Conservation (phyloP, 2,888 invertebrate genomes). For the Timandra comae region DNA sequence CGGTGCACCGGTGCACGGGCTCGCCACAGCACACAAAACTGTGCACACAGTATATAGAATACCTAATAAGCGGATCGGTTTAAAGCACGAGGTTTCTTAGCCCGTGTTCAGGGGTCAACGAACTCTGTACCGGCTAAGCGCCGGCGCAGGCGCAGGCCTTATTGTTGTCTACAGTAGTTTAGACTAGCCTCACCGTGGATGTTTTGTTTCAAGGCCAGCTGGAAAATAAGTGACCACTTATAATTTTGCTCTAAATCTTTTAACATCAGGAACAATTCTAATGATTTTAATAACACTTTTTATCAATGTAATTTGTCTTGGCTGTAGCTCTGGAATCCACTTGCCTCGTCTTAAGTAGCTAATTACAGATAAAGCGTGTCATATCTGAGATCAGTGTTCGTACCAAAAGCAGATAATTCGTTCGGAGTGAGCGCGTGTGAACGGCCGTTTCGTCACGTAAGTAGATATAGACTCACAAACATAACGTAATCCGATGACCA, state of each 20-base stretch:
- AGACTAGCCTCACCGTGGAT: conserved; percentile 33
- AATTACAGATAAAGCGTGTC: conserved; percentile 5
- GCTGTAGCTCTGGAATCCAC: no score
- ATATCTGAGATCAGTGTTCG: conserved; percentile 8
- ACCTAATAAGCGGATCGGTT: conserved; percentile 69
- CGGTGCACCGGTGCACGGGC: conserved; percentile 11
- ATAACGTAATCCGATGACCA: conserved; percentile 4
- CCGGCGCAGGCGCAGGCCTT: conserved; percentile 48
- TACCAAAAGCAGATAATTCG: conserved; percentile 8
- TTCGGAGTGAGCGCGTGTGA: conserved; percentile 15
- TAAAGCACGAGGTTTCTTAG: conserved; percentile 68
- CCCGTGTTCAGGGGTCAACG: conserved; percentile 54
- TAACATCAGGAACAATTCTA: neutral
- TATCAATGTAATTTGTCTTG: no score
- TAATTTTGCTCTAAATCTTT: neutral
- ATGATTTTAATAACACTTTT: no score
- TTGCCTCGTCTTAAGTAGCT: neutral
- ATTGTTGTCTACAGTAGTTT: conserved; percentile 60
- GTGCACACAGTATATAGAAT: conserved; percentile 48
- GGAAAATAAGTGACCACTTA: conserved; percentile 20
- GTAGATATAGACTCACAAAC: conserved; percentile 3
- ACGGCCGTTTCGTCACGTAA: conserved; percentile 13
- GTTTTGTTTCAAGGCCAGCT: conserved; percentile 46
- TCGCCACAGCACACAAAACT: conserved; percentile 24
- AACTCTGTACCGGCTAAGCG: conserved; percentile 51